These are phyloP conservation scores for Hoplias malabaricus DNA, from an alignment of 2,113 vertebrate genomes.

Conservation along the genomic window DNA sequence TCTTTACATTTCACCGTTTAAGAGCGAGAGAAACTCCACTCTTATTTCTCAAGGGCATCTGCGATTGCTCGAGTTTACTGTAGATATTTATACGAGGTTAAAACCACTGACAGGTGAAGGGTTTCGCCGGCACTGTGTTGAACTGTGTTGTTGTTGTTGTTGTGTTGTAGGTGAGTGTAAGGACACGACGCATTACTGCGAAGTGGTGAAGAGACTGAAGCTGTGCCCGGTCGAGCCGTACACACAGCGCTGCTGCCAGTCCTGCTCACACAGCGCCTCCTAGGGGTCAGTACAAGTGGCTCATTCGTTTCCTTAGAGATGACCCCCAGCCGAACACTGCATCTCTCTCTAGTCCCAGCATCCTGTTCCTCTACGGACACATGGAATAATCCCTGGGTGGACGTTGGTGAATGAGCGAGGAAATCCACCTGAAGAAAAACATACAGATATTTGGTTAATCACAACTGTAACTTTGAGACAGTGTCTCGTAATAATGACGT, in stretches of 20 bases:
- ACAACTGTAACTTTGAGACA: no score
- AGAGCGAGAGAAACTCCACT: no score
- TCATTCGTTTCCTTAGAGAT: background rate
- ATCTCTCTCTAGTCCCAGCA: constrained; percentile 8
- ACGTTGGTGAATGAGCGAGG: constrained; percentile 1
- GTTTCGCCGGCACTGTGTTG: no score
- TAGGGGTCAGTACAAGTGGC: constrained; percentile 51
- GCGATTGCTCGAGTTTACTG: no score
- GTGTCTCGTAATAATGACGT: no score
- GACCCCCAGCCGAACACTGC: background rate
- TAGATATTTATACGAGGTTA: no score
- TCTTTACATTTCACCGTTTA: no score
- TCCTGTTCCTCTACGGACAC: background rate
- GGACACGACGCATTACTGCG: constrained; percentile 83
- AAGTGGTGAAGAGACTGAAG: constrained; percentile 79
- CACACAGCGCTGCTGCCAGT: constrained; percentile 81
- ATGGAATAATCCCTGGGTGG: constrained; percentile 12
- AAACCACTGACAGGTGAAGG: no score
- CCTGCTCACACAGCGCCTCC: constrained; percentile 70
- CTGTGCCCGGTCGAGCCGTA: constrained; percentile 80
- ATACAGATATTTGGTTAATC: no score
- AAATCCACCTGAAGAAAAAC: background rate
- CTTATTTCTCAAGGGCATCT: no score
- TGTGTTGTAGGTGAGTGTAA: constrained; percentile 76
- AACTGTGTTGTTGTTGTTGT: background rate